Evolutionary conservation across 2,888 invertebrate genomes (phyloP), one percentile per base, ranked within the genome.

Genomic region (Steinernema hermaphroditum): DNA sequence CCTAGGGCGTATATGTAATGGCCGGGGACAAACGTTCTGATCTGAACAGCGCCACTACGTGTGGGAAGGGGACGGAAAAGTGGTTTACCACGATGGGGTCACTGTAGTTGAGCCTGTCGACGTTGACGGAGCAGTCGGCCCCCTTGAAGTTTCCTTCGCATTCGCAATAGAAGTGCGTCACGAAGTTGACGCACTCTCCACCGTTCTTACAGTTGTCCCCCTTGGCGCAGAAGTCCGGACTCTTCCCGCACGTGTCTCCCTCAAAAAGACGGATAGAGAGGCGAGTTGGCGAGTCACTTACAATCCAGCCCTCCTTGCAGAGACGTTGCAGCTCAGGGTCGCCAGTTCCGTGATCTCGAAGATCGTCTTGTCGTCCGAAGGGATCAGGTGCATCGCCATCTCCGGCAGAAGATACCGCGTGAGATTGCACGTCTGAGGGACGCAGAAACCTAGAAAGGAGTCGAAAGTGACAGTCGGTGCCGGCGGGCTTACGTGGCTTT

Each of bases 1-100:
- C 77, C 74, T 22, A 76, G 69, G 24, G 74, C 75, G 24, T 75
- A 75, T 12, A 50, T 43, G 49, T n/a, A 19, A 16, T n/a, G n/a
- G 16, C 29, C 43, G 0, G 69, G 62, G 16, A 32, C 34, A 16
- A 62, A 62, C 1, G 62, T 62, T 1, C 62, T 29, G 6, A 27
- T 29, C 62, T 62, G 62, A 62, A 62, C 22, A 14, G 6, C 54
- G 22, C 4, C 43, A 2, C 4, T n/a, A n/a, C n/a, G n/a, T n/a
- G n/a, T n/a, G n/a, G n/a, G n/a, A n/a, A n/a, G n/a, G n/a, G n/a
- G n/a, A 37, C 6, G 12, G 37, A 37, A 37, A 37, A 37, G 37
- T 37, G 12, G 37, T 32, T 62, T 62, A 62, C 62, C 1, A 62
- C 27, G 8, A 16, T 29, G 6, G 29, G 32, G 29, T 62, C 27